Evolutionary conservation across 2,113 vertebrate genomes (phyloP).

Genomic region (Nestor notabilis): DNA sequence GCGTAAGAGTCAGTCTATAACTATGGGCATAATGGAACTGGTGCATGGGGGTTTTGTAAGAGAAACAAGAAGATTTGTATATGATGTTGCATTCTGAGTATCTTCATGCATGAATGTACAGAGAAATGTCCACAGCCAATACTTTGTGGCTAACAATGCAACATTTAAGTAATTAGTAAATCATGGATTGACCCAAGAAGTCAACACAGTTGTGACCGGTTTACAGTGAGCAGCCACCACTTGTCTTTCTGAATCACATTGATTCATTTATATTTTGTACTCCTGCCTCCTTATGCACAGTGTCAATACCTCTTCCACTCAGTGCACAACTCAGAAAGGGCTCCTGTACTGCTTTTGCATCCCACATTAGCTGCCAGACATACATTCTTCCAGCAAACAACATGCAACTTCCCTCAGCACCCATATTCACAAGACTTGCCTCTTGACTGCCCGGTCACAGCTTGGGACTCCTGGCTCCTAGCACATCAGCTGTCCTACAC

Average conservation of each 20-base stretch:
- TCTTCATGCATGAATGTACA: rapidly evolving
- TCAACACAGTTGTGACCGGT: rapidly evolving
- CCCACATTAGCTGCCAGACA: not conserved
- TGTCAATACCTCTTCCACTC: not conserved
- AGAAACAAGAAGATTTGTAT: not conserved
- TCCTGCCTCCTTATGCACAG: not conserved
- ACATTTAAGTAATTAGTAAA: not conserved
- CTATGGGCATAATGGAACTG: rapidly evolving
- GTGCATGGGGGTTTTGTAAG: not conserved
- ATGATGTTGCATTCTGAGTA: not conserved
- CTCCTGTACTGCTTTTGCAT: not conserved
- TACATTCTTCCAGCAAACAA: not conserved
- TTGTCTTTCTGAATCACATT: not conserved
- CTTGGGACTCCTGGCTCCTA: not conserved
- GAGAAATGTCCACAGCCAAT: not conserved
- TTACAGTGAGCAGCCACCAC: not conserved
- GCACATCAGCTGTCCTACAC: not conserved
- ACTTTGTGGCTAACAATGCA: not conserved
- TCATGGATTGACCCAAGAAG: not conserved
- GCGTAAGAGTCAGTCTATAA: not conserved
- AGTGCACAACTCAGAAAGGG: not conserved
- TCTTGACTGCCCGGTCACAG: not conserved
- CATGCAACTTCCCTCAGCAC: rapidly evolving
- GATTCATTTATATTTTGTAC: rapidly evolving
- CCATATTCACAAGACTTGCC: not conserved